Evolutionary conservation across 2,888 invertebrate species (phyloP), one percentile per base, ranked within the genome.

Genomic region (Eretmocerus hayati): DNA sequence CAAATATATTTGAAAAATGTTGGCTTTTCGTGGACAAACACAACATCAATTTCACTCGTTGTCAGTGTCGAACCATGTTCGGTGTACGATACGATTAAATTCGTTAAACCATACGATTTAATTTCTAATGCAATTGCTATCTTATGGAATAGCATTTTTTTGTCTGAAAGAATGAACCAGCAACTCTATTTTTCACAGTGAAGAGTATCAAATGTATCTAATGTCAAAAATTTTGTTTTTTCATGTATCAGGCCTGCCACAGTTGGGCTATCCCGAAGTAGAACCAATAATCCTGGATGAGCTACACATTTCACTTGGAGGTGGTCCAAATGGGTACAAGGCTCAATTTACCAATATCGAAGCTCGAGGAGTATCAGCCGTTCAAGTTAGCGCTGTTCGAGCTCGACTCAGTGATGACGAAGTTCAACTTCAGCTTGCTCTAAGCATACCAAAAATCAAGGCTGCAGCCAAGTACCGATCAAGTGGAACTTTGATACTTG

Each of bases 281-380:
- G 89, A 89, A 62, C 87, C 88, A 0, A 84, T 89, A 48, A 72
- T 86, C n/a, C 83, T 90, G 48, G 89, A 90, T 65, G 87, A 90
- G 70, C 80, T 90, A 50, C 84, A 87, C 30, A 84, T 90, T 55
- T 80, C 87, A 0, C 72, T 90, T 54, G 90, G 90, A 37, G 81
- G 78, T 21, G 89, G 89, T 0, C 87, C 89, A 0, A 85, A 90
- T 64, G 89, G 88, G 0, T 90, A 90, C 73, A 78, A 84, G 41
- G 89, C 88, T 2, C 81, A 82, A 35, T 90, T 90, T 74, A 81
- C 80, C 54, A 83, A 89, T 60, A 86, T 90, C 58, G 79, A 85
- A 57, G 88, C 89, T 0, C 85, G 77, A 57, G 90, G 90, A 15
- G 87, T 89, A 21, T 85, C 88, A 59, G 84, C 87, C 60, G 77